Evolutionary conservation across 2,113 vertebrate species (phyloP).

Genomic region (Hirundichthys speculiger): DNA sequence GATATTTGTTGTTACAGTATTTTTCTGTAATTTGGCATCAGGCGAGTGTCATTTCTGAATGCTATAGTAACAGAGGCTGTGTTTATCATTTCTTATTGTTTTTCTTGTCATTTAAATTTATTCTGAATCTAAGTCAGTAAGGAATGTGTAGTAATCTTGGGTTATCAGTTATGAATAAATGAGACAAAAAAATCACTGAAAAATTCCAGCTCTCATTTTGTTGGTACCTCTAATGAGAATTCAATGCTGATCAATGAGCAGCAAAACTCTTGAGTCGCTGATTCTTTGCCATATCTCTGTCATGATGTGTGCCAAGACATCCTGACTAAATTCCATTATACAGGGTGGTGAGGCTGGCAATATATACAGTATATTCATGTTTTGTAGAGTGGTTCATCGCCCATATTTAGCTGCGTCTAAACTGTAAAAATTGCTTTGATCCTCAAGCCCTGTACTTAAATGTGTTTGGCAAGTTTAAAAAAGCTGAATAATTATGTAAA

Average conservation of each 20-base stretch:
- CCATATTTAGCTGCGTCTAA: constrained; percentile 20
- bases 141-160: constrained; percentile 31
- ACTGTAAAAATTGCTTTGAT: constrained; percentile 28
- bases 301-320: constrained; percentile 27
- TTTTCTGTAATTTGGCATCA: neutral
- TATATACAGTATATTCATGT: constrained; percentile 3
- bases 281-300: constrained; percentile 19
- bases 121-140: constrained; percentile 17
- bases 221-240: constrained; percentile 28
- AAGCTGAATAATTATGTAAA: constrained; percentile 25
- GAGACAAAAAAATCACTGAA: constrained; percentile 34
- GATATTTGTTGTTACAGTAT: neutral
- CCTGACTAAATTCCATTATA: constrained; percentile 11
- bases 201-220: constrained; percentile 8
- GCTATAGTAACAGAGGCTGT: neutral
- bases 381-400: constrained; percentile 1
- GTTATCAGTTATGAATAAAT: constrained; percentile 58
- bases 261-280: constrained; percentile 16
- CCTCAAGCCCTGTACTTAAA: constrained; percentile 11
- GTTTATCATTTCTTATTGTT: neutral
- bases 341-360: constrained; percentile 1
- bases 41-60: neutral
- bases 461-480: constrained; percentile 26
- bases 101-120: constrained; percentile 42
- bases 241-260: constrained; percentile 34